Base-by-base conservation (phyloP, 2,797 vertebrate genomes). In the Semaprochilodus insignis region DNA sequence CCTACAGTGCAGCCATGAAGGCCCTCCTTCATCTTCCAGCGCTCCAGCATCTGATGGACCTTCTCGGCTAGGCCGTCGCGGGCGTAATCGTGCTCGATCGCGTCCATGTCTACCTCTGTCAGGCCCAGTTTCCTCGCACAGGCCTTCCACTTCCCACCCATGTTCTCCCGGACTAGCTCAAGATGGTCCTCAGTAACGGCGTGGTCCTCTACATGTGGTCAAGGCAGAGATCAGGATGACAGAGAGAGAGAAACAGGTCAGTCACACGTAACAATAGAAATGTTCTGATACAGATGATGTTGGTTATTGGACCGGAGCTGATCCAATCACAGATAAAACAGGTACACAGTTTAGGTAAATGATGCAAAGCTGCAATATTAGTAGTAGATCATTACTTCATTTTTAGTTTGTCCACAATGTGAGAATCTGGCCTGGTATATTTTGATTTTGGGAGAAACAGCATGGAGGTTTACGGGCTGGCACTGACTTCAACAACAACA, bases 1-100 rank as follows among this genome's bases (percentile, higher is more conserved):
- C 97, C 96, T 57, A 99, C 87, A 0, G 96, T 99, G 75, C 96
- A 95, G 0, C 97, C 96, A 40, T 95, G 92, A 10, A 87, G 93
- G 66, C 98, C 98, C 86, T 97, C 95, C 86, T 94, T 96, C 97
- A 97, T 99, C 83, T 82, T 91, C 98, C 98, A 99, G 74, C 88
- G 94, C 25, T 94, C 94, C 82, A 99, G 93, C 95, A 96, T 98
- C 92, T 99, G 97, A 88, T 97, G 94, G 80, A 99, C 97, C 89
- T 97, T 97, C 90, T 99, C 98, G 0, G 94, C 94, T 15, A 99
- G 94, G 72, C 98, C 97, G 7, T 99, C 96, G 0, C 95, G 94
- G 72, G 89, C 91, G 25, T 92, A 96, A 91, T 98, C 97, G 0
- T 99, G 96, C 65, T 97, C 96, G 3, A 99, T 98, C 89, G 94